Percentiles rank a stretch among this genome's conserved stretches.
These are phyloP conservation scores for Perca flavescens DNA, from an alignment of 2,113 vertebrate species.

Conservation along the genomic window DNA sequence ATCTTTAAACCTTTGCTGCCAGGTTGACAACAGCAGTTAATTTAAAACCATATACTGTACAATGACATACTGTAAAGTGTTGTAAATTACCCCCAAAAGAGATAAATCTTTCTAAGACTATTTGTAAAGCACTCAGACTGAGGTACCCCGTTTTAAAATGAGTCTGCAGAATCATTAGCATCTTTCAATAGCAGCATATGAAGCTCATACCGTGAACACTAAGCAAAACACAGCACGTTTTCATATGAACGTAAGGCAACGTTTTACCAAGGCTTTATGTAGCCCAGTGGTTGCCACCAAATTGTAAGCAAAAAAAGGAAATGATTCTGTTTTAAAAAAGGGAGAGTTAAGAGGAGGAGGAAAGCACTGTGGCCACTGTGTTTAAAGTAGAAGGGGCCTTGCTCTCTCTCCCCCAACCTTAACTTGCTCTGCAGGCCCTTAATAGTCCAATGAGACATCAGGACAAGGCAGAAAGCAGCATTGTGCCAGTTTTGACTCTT, in stretches of 20 bases:
- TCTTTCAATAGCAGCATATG: not conserved
- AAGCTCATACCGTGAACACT: not conserved
- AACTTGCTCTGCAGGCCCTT: constrained; percentile 17
- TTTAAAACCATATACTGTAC: constrained; percentile 30
- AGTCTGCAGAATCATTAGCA: not conserved
- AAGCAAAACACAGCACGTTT: not conserved
- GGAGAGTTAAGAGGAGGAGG: constrained; percentile 23
- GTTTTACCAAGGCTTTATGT: constrained; percentile 7
- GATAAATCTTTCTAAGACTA: not conserved
- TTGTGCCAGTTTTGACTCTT: constrained; percentile 23
- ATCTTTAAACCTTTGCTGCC: constrained; percentile 36
- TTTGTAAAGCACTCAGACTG: not conserved
- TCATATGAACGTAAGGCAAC: not conserved
- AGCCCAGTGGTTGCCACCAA: constrained; percentile 8
- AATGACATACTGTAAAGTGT: not conserved
- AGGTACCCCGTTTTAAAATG: not conserved
- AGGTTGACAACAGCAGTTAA: constrained; percentile 22
- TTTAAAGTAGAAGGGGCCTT: constrained; percentile 37
- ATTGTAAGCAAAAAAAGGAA: constrained; percentile 32
- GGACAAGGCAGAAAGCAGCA: constrained; percentile 16
- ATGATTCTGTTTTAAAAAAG: constrained; percentile 21
- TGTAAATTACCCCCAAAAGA: constrained; percentile 17
- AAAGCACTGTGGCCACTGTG: constrained; percentile 40
- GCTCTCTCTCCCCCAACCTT: constrained; percentile 14
- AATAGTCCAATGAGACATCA: constrained; percentile 33